A percentile compares a stretch with the other conserved stretches of the same genome.
phyloP scores from a whole-genome alignment of 2,113 vertebrate genomes.

The Mormyrus lacerda region DNA sequence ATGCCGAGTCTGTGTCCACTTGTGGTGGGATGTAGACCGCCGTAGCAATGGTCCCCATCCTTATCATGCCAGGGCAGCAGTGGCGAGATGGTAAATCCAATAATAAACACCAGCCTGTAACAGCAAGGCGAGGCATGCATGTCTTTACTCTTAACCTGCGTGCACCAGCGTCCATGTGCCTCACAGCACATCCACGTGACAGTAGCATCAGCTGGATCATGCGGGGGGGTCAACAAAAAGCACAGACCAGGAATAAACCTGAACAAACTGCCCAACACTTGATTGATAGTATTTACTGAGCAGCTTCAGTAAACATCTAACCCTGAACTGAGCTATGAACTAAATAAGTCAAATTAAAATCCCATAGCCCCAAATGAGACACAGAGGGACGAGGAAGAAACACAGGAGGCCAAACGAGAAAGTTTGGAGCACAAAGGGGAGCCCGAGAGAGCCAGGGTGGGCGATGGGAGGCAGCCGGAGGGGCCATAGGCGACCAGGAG shows the following conservation, averaged over 20 bases:
- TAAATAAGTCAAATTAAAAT: background rate
- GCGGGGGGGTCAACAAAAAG: background rate
- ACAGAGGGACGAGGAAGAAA: too few species aligned
- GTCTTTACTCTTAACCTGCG: background rate
- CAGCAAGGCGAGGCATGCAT: background rate
- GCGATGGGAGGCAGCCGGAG: too few species aligned
- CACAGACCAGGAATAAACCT: background rate
- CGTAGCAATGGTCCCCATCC: too few species aligned
- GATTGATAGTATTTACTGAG: background rate
- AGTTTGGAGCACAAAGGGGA: too few species aligned
- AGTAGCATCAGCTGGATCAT: background rate
- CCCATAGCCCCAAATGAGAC: background rate
- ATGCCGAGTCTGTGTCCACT: too few species aligned
- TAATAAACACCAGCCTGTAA: background rate
- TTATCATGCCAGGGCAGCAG: too few species aligned
- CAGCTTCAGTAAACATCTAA: background rate
- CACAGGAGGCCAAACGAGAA: too few species aligned
- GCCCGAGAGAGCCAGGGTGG: too few species aligned
- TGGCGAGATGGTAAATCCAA: too few species aligned
- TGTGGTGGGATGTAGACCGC: too few species aligned
- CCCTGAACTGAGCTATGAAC: background rate
- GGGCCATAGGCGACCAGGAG: too few species aligned
- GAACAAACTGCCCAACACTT: background rate
- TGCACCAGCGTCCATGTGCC: background rate
- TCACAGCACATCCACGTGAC: background rate